Percentiles rank a stretch among this genome's conserved stretches.
phyloP scores from a whole-genome alignment of 2,888 invertebrate species.

The Copidosoma aretas region DNA sequence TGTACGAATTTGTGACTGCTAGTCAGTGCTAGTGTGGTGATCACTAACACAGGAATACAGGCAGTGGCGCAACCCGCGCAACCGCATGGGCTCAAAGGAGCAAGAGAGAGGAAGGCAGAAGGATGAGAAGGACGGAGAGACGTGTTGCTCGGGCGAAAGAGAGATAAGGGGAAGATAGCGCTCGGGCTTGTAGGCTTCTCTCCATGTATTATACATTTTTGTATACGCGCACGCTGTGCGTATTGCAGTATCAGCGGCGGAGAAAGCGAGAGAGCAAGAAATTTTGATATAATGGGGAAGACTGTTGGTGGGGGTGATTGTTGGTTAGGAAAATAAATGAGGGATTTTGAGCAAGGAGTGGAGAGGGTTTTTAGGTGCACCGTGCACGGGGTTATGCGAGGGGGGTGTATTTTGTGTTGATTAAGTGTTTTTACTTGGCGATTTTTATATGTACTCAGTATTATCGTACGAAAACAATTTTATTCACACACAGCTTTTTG shows the following conservation, averaged over 20 bases:
- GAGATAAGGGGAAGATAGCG: constrained; percentile 13
- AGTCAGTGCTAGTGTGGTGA: neutral
- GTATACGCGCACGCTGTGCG: too few species aligned
- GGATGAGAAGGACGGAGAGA: constrained; percentile 25
- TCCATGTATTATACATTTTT: too few species aligned
- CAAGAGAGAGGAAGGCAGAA: neutral
- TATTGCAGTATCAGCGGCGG: neutral
- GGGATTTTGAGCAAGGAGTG: constrained; percentile 2
- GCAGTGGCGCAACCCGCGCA: too few species aligned
- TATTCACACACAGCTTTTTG: too few species aligned
- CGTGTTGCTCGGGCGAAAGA: constrained; percentile 15
- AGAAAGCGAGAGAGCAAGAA: constrained; percentile 18
- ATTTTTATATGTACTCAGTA: too few species aligned
- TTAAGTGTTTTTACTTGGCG: too few species aligned
- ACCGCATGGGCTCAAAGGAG: too few species aligned
- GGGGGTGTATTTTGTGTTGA: neutral
- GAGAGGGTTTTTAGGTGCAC: neutral
- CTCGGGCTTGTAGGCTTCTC: neutral
- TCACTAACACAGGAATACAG: too few species aligned
- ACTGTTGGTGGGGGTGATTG: constrained; percentile 1
- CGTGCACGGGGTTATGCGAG: neutral
- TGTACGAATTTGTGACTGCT: neutral
- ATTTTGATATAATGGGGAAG: constrained; percentile 25
- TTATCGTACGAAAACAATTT: too few species aligned
- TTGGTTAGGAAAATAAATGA: constrained; percentile 23